Percentiles rank a stretch among this genome's conserved stretches.
phyloP scores from a whole-genome alignment of 2,797 vertebrate species.

The Tragopan temminckii region DNA sequence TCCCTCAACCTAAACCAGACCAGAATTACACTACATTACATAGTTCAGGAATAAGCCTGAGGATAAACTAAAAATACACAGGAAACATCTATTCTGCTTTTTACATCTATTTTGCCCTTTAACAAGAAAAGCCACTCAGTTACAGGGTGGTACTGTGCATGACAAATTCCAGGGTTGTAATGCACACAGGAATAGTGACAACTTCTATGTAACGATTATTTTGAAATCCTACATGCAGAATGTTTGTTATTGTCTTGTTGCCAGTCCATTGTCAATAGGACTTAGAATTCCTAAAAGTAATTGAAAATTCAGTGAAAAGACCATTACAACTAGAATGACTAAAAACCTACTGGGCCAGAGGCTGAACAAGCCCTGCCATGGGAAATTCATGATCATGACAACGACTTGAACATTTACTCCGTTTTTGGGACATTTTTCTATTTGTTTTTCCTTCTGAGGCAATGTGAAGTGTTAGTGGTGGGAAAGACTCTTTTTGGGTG shows the following conservation, averaged over 20 bases:
- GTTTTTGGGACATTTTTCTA: background rate
- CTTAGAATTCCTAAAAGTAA: background rate
- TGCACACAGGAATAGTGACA: background rate
- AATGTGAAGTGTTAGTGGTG: background rate
- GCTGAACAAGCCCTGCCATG: background rate
- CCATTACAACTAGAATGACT: background rate
- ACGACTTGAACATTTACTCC: background rate
- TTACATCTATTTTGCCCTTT: background rate
- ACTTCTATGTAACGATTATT: background rate
- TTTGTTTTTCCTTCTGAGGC: background rate
- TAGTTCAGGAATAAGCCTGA: background rate
- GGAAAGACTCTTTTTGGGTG: conserved; percentile 28
- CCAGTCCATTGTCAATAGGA: background rate
- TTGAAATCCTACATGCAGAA: background rate
- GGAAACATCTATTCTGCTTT: background rate
- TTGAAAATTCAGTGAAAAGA: background rate
- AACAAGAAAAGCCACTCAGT: background rate
- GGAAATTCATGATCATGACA: background rate
- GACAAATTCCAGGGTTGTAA: background rate
- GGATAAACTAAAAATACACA: background rate
- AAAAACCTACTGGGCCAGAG: background rate
- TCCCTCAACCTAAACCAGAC: background rate
- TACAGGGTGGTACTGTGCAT: background rate
- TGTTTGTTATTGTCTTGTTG: background rate
- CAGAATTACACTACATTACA: background rate